Percentiles rank a stretch among this genome's conserved stretches.
phyloP scores from a whole-genome alignment of 2,113 vertebrate genomes.

The Periophthalmus modestus region DNA sequence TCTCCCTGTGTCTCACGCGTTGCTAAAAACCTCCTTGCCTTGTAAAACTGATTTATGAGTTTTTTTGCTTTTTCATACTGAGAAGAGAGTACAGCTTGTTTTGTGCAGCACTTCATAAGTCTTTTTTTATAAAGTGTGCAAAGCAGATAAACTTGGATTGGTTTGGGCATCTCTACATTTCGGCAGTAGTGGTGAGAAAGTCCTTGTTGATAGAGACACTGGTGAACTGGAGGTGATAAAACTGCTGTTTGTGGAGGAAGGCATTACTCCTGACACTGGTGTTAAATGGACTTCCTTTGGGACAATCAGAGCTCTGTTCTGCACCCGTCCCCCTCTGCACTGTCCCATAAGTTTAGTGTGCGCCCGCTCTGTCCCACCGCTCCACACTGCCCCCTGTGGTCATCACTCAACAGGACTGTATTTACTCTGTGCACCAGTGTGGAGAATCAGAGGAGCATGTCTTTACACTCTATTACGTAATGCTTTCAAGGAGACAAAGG shows the following conservation, averaged over 20 bases:
- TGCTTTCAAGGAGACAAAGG: background rate
- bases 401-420: background rate
- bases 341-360: constrained; percentile 5
- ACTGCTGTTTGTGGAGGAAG: constrained; percentile 60
- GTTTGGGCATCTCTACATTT: background rate
- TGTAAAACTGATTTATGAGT: no score
- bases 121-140: no score
- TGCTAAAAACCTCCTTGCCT: no score
- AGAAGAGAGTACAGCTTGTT: background rate
- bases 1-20: no score
- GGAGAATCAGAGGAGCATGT: background rate
- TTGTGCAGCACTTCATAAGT: background rate
- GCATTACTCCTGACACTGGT: constrained; percentile 69
- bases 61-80: background rate
- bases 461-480: background rate
- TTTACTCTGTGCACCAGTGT: background rate
- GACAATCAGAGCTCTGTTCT: constrained; percentile 67
- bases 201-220: background rate
- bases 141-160: no score
- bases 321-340: constrained; percentile 34
- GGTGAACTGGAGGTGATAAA: constrained; percentile 46
- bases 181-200: constrained; percentile 13
- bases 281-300: constrained; percentile 69
- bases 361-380: constrained; percentile 14
- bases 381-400: background rate